Evolutionary conservation across 2,797 vertebrate species (phyloP).

Genomic region (Limnodromus scolopaceus): DNA sequence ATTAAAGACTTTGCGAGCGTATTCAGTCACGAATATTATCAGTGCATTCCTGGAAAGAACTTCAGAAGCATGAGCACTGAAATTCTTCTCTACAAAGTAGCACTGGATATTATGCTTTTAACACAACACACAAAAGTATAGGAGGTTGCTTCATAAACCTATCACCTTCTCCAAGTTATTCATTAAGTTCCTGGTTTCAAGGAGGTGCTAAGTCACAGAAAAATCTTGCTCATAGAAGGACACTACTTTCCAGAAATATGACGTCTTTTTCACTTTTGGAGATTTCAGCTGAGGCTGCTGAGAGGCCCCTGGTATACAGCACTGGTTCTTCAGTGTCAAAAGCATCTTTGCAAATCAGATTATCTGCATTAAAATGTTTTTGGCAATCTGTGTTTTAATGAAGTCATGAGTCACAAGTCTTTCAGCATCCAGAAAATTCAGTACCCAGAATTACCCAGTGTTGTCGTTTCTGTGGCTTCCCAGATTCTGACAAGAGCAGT

Average conservation of each 20-base stretch:
- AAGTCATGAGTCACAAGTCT: background rate
- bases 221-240: background rate
- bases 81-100: slow-evolving; percentile 11
- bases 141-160: background rate
- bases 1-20: slow-evolving; percentile 31
- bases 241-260: background rate
- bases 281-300: background rate
- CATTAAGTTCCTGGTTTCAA: background rate
- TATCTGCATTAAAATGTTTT: background rate
- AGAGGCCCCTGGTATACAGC: background rate
- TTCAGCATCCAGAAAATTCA: background rate
- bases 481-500: background rate
- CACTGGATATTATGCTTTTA: background rate
- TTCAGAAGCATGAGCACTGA: background rate
- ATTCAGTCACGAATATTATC: slow-evolving; percentile 36
- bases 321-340: background rate
- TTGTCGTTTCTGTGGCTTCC: background rate
- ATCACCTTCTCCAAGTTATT: background rate
- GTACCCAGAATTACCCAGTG: background rate
- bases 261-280: background rate
- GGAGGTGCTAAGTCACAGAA: background rate
- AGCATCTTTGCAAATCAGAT: background rate
- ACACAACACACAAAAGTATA: background rate
- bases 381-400: background rate
- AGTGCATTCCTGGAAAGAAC: slow-evolving; percentile 12